These are phyloP conservation scores for Cartodere bifasciata DNA, from an alignment of 2,888 invertebrate genomes.

Conservation along the genomic window DNA sequence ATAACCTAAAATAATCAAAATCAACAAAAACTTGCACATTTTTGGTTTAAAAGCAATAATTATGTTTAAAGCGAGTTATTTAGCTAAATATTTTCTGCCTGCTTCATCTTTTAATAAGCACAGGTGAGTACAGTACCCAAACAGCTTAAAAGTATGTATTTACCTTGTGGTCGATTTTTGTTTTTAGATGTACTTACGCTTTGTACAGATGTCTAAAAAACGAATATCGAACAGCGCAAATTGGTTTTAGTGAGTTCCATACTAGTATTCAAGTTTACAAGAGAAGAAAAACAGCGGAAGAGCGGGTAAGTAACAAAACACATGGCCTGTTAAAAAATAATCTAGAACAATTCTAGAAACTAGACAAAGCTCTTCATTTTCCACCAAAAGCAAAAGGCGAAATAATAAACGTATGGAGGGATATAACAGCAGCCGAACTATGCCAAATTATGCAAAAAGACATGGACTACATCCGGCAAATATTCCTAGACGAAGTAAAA, in stretches of 20 bases:
- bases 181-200: slow-evolving; percentile 1
- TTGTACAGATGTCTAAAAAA: not conserved
- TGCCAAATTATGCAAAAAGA: slow-evolving; percentile 50
- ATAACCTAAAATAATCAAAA: too few species aligned
- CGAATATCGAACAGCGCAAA: not conserved
- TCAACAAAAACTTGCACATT: too few species aligned
- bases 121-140: too few species aligned
- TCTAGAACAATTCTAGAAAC: slow-evolving; percentile 33
- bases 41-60: too few species aligned
- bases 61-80: too few species aligned
- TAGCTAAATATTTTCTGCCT: too few species aligned
- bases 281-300: slow-evolving; percentile 48
- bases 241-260: slow-evolving; percentile 3
- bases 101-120: too few species aligned
- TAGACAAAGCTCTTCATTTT: slow-evolving; percentile 44
- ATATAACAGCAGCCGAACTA: slow-evolving; percentile 69
- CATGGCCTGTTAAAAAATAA: not conserved
- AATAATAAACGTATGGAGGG: slow-evolving; percentile 60
- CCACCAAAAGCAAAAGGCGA: slow-evolving; percentile 42
- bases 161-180: too few species aligned
- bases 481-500: slow-evolving; percentile 27
- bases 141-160: too few species aligned
- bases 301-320: slow-evolving; percentile 38
- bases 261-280: slow-evolving; percentile 36
- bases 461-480: slow-evolving; percentile 40